These are phyloP conservation scores for Epizoanthus fatuus DNA, from an alignment of 92 coral and sea anemone species.

Conservation along the genomic window DNA sequence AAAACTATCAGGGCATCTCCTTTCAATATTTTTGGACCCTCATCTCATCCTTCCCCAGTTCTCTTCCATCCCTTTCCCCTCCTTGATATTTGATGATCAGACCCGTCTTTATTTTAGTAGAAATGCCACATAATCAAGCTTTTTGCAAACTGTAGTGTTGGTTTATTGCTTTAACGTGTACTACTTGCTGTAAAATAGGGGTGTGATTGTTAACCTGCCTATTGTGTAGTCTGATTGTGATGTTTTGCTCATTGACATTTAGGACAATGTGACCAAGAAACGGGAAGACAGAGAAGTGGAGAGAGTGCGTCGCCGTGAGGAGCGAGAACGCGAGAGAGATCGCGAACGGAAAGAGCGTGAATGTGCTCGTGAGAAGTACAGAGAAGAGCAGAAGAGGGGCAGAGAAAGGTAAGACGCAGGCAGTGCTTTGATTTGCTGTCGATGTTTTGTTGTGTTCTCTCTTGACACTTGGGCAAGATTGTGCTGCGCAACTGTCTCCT, in stretches of 20 bases:
- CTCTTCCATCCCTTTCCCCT: too few species aligned
- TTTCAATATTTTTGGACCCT: too few species aligned
- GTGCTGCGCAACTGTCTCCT: neutral
- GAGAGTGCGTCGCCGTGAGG: constrained; percentile 90
- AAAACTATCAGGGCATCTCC: too few species aligned
- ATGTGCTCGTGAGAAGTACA: constrained; percentile 70
- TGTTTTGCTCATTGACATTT: neutral
- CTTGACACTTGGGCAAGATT: neutral
- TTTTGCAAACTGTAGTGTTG: too few species aligned
- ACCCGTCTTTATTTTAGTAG: too few species aligned
- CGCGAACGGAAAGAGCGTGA: constrained; percentile 82
- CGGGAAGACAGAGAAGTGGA: constrained; percentile 93
- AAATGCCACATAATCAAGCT: too few species aligned
- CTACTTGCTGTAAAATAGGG: too few species aligned
- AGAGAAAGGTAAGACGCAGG: constrained; percentile 42
- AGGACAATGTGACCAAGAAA: constrained; percentile 90
- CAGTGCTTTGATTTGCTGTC: neutral
- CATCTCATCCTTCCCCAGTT: too few species aligned
- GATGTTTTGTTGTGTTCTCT: neutral
- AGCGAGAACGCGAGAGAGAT: constrained; percentile 90
- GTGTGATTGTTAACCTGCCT: neutral
- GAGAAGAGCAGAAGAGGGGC: constrained; percentile 57
- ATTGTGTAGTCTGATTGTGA: neutral
- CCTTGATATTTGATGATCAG: too few species aligned
- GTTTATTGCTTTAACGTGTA: too few species aligned